Base-by-base conservation (phyloP, 1,140 invertebrate species). In the Acromyrmex echinatior region DNA sequence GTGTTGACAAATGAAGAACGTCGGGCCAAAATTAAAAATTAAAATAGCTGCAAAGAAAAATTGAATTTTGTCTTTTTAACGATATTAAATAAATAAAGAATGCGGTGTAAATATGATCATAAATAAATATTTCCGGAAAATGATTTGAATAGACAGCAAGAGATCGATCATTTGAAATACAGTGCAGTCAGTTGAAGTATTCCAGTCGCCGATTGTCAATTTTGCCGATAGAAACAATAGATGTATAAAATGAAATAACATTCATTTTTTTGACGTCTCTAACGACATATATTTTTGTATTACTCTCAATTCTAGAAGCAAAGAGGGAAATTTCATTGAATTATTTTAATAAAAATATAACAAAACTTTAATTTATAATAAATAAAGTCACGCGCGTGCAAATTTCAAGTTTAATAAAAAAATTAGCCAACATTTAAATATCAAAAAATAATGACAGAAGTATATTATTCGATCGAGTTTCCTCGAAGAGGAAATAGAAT, bases 61-160 rank as follows among this genome's bases (percentile, higher is more conserved):
- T 6, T 28, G 1, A 66, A 39, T 45, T 10, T 68, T 39, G 31
- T 66, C 1, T 68, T 68, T 39, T 18, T 25, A 5, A 45, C n/a
- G n/a, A 68, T n/a, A 68, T 68, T 70, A 70, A 16, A 39, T 66
- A 6, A 66, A 49, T 70, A 45, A 49, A 16, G 6, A 49, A 70
- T 70, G 63, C 31, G 63, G 7, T 18, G 21, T 49, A 25, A 70
- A n/a, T 70, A 39, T 35, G 7, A 16, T 21, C 9, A 51, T 16
- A 51, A 68, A 25, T 0, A n/a, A 68, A 4, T 53, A 56, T 10
- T 56, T 56, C 16, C 25, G 28, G 10, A 73, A 53, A 56, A 71
- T 74, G 25, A 74, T 9, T 51, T 28, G 45, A 53, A 28, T 73
- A 73, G 21, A 49, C 5, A 70, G 9, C 12, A 5, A 73, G 21